phyloP scores from a whole-genome alignment of 2,888 invertebrate species.

The Drosophila mercatorum region DNA sequence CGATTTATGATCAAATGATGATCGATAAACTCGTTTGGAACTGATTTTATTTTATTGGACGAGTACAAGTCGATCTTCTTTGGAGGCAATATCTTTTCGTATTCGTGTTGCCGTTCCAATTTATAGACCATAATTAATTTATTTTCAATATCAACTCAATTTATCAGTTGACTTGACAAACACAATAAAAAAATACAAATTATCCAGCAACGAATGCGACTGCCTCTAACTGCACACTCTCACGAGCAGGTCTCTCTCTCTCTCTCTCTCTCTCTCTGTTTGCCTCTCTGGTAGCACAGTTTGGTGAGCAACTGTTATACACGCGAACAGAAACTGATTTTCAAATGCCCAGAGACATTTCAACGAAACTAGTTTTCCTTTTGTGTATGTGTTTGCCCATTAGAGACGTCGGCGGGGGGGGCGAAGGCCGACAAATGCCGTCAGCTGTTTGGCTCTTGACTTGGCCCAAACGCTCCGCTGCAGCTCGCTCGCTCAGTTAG shows the following conservation, averaged over 20 bases:
- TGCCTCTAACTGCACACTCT: constrained; percentile 12
- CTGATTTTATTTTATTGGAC: not conserved
- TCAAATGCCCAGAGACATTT: constrained; percentile 66
- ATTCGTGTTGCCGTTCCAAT: constrained; percentile 44
- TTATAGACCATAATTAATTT: constrained; percentile 72
- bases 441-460: constrained; percentile 68
- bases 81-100: constrained; percentile 1
- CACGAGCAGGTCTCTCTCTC: not conserved
- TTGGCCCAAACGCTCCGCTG: constrained; percentile 56
- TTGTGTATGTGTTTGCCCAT: constrained; percentile 17
- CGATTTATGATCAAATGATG: constrained; percentile 27
- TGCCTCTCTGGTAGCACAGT: constrained; percentile 45
- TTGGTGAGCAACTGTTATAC: constrained; percentile 54
- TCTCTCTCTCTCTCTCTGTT: not conserved
- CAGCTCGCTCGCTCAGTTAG: constrained; percentile 48
- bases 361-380: constrained; percentile 71
- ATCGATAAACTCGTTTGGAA: constrained; percentile 25
- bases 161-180: constrained; percentile 79
- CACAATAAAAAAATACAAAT: constrained; percentile 70
- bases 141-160: constrained; percentile 80
- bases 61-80: not conserved
- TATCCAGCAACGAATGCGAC: constrained; percentile 35
- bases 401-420: constrained; percentile 30
- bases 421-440: constrained; percentile 19
- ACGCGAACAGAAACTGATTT: constrained; percentile 47